Base-by-base conservation (phyloP, 2,888 invertebrate genomes). In the Lochmaea crataegi region DNA sequence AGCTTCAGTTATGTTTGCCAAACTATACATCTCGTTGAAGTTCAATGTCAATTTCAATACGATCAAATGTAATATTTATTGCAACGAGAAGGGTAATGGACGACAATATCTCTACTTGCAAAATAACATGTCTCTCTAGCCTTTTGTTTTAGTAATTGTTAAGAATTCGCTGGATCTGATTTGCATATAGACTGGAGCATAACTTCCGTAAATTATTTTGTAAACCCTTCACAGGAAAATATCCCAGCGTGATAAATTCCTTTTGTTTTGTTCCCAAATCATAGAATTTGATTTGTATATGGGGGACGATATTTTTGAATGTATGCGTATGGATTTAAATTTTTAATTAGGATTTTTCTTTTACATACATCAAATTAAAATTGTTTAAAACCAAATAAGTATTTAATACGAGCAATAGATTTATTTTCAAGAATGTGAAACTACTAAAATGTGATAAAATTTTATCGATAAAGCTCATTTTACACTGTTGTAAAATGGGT, bases 391-490 rank as follows among this genome's bases (percentile, higher is more conserved):
- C n/a, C n/a, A n/a, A n/a, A n/a, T n/a, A n/a, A n/a, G n/a, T n/a
- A n/a, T n/a, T n/a, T n/a, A n/a, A n/a, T n/a, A n/a, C n/a, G n/a
- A n/a, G n/a, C n/a, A n/a, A n/a, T n/a, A n/a, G n/a, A n/a, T n/a
- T n/a, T n/a, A n/a, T n/a, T n/a, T n/a, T n/a, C n/a, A n/a, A 7
- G n/a, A 51, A 16, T 51, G 16, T 51, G 16, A 16, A 16, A n/a
- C 2, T n/a, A 16, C 16, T 51, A 16, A 51, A 51, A 51, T 51
- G 16, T 51, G 51, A 51, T 51, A 5, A n/a, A 51, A 16, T 51
- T 51, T n/a, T n/a, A 51, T 51, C 51, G n/a, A 51, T 51, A 51
- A 51, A 51, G n/a, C 51, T n/a, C n/a, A n/a, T n/a, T n/a, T n/a
- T n/a, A n/a, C n/a, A n/a, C n/a, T n/a, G n/a, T n/a, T n/a, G n/a